Evolutionary conservation across 2,888 invertebrate species (phyloP).

Genomic region (Pogonocherus hispidulus): DNA sequence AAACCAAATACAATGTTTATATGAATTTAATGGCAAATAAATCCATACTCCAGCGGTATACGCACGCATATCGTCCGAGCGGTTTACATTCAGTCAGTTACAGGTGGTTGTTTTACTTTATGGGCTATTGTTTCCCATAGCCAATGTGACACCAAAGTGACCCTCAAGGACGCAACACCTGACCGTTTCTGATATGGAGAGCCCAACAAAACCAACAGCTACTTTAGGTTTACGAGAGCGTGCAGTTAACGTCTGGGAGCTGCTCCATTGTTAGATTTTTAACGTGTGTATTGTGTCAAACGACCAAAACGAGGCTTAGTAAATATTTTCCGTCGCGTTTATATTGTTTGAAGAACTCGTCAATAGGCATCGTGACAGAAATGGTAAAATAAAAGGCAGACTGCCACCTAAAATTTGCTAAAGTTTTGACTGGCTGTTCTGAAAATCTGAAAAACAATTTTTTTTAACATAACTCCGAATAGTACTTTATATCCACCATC

Average conservation of each 20-base stretch:
- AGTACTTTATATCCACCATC: too few species aligned
- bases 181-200: conserved; percentile 39
- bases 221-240: conserved; percentile 25
- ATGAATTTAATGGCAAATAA: not conserved
- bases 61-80: conserved; percentile 10
- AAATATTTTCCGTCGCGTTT: too few species aligned
- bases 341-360: too few species aligned
- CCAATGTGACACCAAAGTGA: conserved; percentile 38
- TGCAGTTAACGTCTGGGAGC: not conserved
- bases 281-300: not conserved
- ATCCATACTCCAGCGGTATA: not conserved
- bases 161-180: conserved; percentile 50
- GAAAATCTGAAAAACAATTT: too few species aligned
- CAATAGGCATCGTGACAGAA: too few species aligned
- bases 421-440: too few species aligned
- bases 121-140: conserved; percentile 30
- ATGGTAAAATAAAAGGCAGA: too few species aligned
- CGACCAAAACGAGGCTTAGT: not conserved
- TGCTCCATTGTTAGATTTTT: not conserved
- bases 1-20: not conserved
- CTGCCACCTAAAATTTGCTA: too few species aligned
- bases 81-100: not conserved
- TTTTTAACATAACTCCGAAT: too few species aligned
- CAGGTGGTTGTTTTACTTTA: conserved; percentile 28
- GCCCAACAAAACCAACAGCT: conserved; percentile 25